Conservation (phyloP, 1,140 invertebrate genomes). For the Papilio aristodemus region DNA sequence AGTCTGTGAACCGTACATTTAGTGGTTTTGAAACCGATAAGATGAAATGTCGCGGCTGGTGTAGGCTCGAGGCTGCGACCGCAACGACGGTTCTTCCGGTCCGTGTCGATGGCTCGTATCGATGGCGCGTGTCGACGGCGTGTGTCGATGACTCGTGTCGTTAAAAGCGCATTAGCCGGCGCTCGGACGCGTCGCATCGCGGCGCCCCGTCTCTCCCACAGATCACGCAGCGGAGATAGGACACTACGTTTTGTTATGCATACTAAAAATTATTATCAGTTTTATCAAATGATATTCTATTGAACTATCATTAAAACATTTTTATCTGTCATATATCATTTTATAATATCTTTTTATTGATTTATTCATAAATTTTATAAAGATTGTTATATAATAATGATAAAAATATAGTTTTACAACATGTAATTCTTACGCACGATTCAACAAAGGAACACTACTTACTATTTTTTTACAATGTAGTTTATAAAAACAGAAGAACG, state of each 20-base stretch:
- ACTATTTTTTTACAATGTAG: too few species aligned
- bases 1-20: background rate
- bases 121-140: slow-evolving; percentile 43
- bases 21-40: slow-evolving; percentile 2
- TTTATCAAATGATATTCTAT: background rate
- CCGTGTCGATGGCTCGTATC: slow-evolving; percentile 57
- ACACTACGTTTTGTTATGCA: background rate
- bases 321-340: too few species aligned
- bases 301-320: background rate
- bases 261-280: background rate
- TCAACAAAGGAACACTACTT: too few species aligned
- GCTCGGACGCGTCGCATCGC: slow-evolving; percentile 36
- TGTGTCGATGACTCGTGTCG: slow-evolving; percentile 51
- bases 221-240: slow-evolving; percentile 12
- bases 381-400: too few species aligned
- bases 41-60: background rate
- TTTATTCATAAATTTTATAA: too few species aligned
- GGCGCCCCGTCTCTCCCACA: slow-evolving; percentile 32
- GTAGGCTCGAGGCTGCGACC: background rate
- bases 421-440: too few species aligned
- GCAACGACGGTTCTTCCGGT: slow-evolving; percentile 34
- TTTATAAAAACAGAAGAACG: too few species aligned
- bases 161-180: slow-evolving; percentile 62
- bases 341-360: too few species aligned
- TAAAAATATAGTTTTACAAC: too few species aligned